A percentile compares a stretch with the other conserved stretches of the same genome.
Conservation (phyloP, 2,888 invertebrate species). For the Zaprionus lineosus region DNA sequence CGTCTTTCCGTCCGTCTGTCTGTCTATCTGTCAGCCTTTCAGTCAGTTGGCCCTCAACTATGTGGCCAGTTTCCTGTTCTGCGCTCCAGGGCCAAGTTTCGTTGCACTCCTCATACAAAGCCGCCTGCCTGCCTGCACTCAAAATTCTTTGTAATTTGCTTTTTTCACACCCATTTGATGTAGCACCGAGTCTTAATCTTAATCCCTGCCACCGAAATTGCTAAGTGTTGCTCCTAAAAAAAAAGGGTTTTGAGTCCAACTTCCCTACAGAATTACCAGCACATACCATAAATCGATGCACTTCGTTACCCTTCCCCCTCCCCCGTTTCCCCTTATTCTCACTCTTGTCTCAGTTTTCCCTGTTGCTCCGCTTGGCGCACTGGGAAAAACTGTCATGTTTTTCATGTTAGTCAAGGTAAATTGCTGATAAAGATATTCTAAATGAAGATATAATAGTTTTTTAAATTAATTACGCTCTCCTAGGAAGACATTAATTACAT, state of each 20-base stretch:
- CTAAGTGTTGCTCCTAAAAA: conserved; percentile 51
- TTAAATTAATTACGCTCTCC: conserved; percentile 31
- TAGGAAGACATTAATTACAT: conserved; percentile 34
- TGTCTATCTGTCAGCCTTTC: conserved; percentile 48
- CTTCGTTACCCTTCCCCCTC: conserved; percentile 11
- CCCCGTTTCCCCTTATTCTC: neutral
- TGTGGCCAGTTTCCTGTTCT: conserved; percentile 70
- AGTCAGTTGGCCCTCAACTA: conserved; percentile 57
- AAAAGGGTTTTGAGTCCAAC: conserved; percentile 32
- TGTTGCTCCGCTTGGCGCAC: conserved; percentile 13
- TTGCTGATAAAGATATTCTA: conserved; percentile 28
- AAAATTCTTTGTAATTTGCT: conserved; percentile 77
- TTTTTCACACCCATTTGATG: conserved; percentile 76
- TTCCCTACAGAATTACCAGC: conserved; percentile 17
- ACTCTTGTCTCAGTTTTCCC: neutral
- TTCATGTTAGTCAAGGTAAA: conserved; percentile 50
- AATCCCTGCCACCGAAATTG: conserved; percentile 77
- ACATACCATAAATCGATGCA: conserved; percentile 67
- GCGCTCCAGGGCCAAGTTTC: conserved; percentile 29
- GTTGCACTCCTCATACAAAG: neutral
- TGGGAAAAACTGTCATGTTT: conserved; percentile 75
- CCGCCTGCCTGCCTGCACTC: conserved; percentile 5
- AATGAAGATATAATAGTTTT: conserved; percentile 42
- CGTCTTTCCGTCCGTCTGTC: conserved; percentile 20
- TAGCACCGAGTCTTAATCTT: conserved; percentile 71